A percentile compares a stretch with the other conserved stretches of the same genome.
phyloP scores from a whole-genome alignment of 2,888 invertebrate species.

The Machimus rusticus region DNA sequence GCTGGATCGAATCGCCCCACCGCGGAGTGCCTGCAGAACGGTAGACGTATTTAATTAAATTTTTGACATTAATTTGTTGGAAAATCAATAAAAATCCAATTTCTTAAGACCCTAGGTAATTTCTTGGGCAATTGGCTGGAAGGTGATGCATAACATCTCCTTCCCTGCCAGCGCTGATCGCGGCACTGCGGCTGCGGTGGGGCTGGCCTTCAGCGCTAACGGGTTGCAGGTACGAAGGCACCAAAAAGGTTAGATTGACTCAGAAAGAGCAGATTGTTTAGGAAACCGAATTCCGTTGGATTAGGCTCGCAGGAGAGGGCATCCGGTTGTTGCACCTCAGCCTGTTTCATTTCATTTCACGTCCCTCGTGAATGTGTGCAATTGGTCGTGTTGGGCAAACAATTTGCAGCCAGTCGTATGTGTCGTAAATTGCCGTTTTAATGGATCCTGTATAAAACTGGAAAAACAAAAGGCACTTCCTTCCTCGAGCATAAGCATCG shows the following conservation, averaged over 20 bases:
- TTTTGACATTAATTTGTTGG: slow-evolving; percentile 40
- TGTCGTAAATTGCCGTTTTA: not conserved
- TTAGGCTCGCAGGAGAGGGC: not conserved
- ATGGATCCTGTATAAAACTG: not conserved
- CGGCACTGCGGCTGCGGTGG: not conserved
- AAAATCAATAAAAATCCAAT: slow-evolving; percentile 31
- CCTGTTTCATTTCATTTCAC: not conserved
- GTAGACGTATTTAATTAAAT: slow-evolving; percentile 38
- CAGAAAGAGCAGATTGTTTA: not conserved
- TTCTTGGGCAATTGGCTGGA: not conserved
- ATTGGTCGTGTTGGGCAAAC: not conserved
- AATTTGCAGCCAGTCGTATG: not conserved
- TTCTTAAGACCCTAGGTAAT: not conserved
- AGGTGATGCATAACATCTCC: not conserved
- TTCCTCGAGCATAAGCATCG: not conserved
- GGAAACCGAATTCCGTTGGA: not conserved
- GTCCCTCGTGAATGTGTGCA: not conserved
- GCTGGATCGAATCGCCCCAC: not conserved
- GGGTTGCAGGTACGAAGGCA: not conserved
- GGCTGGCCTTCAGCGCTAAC: not conserved
- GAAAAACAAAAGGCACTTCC: not conserved
- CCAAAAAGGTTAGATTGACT: not conserved
- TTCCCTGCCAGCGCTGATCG: not conserved
- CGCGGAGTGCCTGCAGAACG: not conserved
- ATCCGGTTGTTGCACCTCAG: not conserved